phyloP scores from a whole-genome alignment of 2,113 vertebrate species.

The Psittacus erithacus region DNA sequence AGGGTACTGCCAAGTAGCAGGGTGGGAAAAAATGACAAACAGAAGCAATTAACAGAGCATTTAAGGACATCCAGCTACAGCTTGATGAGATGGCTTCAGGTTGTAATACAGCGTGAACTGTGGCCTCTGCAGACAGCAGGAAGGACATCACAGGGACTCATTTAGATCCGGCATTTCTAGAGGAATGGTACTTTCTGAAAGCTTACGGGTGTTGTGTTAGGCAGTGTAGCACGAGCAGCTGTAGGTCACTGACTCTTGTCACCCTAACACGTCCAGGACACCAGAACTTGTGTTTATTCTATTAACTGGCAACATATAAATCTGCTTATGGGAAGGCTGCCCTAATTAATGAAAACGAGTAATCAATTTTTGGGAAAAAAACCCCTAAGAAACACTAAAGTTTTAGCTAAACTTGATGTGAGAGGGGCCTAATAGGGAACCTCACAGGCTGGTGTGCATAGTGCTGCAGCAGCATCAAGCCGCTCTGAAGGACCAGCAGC shows the following conservation, averaged over 20 bases:
- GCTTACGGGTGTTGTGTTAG: background rate
- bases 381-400: fast-evolving
- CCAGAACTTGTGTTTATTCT: background rate
- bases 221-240: background rate
- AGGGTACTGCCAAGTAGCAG: background rate
- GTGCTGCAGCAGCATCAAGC: background rate
- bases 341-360: background rate
- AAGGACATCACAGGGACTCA: background rate
- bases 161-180: background rate
- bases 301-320: background rate
- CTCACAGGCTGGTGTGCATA: background rate
- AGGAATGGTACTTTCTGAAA: background rate
- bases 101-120: background rate
- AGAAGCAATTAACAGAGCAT: background rate
- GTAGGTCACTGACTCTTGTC: background rate
- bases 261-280: background rate
- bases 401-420: background rate
- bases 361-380: background rate
- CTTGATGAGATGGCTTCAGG: background rate
- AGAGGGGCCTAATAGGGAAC: background rate
- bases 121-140: background rate
- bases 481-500: background rate
- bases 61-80: background rate
- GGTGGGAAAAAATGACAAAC: background rate
- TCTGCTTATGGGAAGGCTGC: background rate